Evolutionary conservation across 2,113 vertebrate genomes (phyloP).

Genomic region (Psittacus erithacus): DNA sequence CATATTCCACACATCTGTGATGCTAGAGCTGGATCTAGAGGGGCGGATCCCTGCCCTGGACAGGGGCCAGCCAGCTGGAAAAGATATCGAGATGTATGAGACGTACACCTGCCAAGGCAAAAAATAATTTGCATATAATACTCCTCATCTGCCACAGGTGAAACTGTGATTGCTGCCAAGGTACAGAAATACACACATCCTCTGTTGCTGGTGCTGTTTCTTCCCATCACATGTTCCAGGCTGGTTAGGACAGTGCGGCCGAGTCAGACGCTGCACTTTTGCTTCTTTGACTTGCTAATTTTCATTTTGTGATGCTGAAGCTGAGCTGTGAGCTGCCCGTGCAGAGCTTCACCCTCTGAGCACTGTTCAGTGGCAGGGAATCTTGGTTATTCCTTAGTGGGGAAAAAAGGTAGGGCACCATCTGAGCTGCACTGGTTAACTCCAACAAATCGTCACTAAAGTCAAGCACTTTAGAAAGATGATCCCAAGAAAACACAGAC

Average conservation of each 20-base stretch:
- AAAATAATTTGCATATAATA: not conserved
- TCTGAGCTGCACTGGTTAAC: not conserved
- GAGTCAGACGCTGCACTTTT: not conserved
- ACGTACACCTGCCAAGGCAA: not conserved
- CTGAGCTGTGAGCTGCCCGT: not conserved
- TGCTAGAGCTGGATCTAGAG: not conserved
- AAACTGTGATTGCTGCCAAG: not conserved
- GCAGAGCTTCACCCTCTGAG: not conserved
- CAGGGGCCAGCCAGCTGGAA: not conserved
- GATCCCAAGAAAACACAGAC: not conserved
- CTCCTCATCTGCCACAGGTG: not conserved
- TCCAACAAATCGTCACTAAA: not conserved
- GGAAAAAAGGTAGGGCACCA: not conserved
- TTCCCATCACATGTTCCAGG: not conserved
- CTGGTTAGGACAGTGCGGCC: not conserved
- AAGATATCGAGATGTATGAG: not conserved
- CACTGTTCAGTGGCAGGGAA: not conserved
- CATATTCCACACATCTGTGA: fast-evolving
- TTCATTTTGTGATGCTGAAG: not conserved
- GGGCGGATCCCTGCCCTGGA: not conserved
- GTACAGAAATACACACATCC: not conserved
- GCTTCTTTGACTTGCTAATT: not conserved
- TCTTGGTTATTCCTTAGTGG: not conserved
- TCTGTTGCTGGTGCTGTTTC: not conserved
- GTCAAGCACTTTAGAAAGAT: not conserved